Percentiles rank a stretch among this genome's conserved stretches.
Evolutionary conservation across 2,797 vertebrate genomes (phyloP).

Genomic region (Sandelia bainsii): DNA sequence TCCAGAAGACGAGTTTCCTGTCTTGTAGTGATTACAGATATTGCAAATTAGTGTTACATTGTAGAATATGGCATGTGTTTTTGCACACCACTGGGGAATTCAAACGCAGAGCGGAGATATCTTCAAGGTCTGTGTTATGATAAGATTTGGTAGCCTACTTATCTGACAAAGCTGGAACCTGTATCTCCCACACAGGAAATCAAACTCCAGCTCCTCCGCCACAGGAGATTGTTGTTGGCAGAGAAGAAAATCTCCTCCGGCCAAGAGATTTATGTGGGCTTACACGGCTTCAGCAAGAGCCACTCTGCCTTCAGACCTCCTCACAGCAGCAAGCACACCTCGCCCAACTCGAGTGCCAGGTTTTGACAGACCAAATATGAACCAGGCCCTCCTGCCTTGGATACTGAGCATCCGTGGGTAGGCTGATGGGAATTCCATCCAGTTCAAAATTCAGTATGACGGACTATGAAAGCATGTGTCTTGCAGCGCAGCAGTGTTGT

Average conservation of each 20-base stretch:
- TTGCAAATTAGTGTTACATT: not conserved
- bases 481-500: not conserved
- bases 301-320: conserved; percentile 35
- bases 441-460: not conserved
- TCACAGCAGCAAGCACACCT: not conserved
- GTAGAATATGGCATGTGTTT: conserved; percentile 1
- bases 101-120: conserved; percentile 5
- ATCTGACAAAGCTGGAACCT: conserved; percentile 42
- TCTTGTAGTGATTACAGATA: not conserved
- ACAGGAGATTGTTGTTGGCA: conserved; percentile 43
- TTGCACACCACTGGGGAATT: conserved; percentile 11
- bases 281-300: conserved; percentile 31
- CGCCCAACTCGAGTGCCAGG: not conserved
- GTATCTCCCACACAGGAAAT: conserved; percentile 61
- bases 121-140: conserved; percentile 15
- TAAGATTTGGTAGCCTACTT: conserved; percentile 20
- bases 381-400: conserved; percentile 4
- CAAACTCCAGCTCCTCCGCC: conserved; percentile 46
- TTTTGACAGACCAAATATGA: conserved; percentile 14
- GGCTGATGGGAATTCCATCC: conserved; percentile 16
- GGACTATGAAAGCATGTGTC: not conserved
- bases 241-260: conserved; percentile 27
- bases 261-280: conserved; percentile 54
- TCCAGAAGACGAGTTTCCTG: not conserved
- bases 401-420: conserved; percentile 14